Evolutionary conservation across 2,797 vertebrate genomes (phyloP).

Genomic region (Amblyopsis hoosieri): DNA sequence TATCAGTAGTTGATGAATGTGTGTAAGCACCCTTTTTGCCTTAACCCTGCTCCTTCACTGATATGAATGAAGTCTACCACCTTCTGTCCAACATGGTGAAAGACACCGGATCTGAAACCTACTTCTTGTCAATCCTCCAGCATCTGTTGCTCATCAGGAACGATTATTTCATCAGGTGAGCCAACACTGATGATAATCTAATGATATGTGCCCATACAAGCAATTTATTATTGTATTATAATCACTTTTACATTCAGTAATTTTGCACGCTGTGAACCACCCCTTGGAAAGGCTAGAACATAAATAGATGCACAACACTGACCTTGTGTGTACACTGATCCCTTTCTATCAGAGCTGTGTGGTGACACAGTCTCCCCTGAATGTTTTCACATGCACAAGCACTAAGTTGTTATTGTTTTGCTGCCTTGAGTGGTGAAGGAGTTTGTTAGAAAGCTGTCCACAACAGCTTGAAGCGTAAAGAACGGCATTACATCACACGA

Average conservation of each 20-base stretch:
- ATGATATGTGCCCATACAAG: too few relatives aligned
- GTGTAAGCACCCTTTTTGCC: slow-evolving; percentile 55
- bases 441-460: background rate
- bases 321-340: background rate
- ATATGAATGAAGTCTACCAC: slow-evolving; percentile 94
- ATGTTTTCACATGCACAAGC: background rate
- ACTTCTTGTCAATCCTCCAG: slow-evolving; percentile 94
- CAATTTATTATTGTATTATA: too few relatives aligned
- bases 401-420: background rate
- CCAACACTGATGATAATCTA: background rate
- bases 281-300: background rate
- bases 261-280: background rate
- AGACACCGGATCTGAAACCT: slow-evolving; percentile 90
- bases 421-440: background rate
- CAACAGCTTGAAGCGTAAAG: slow-evolving; percentile 7
- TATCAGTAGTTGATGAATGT: slow-evolving; percentile 8
- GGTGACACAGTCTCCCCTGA: background rate
- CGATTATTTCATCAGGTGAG: slow-evolving; percentile 95
- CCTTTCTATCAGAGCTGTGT: background rate
- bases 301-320: background rate
- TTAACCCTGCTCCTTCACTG: slow-evolving; percentile 83
- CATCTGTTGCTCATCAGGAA: slow-evolving; percentile 96
- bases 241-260: too few relatives aligned
- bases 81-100: slow-evolving; percentile 96
- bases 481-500: background rate